Conservation (phyloP, 2,888 invertebrate genomes). For the Gisinianus flammeolus region DNA sequence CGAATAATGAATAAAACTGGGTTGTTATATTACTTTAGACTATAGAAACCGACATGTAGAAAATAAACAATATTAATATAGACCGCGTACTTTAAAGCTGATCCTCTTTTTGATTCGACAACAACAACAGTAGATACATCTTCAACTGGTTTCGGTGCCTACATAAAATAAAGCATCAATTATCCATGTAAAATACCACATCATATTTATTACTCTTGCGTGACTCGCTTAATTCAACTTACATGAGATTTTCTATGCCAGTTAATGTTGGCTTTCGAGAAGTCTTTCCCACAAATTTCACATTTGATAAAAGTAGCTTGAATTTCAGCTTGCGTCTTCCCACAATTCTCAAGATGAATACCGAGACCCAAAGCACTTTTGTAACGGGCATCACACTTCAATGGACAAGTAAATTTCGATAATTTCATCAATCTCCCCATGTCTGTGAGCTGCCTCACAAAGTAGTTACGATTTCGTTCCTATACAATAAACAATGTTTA, state of each 20-base stretch:
- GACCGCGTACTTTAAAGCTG: conserved; percentile 13
- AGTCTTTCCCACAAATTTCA: conserved; percentile 47
- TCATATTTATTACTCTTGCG: not conserved
- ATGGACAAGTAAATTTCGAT: conserved; percentile 47
- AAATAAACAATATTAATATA: not conserved
- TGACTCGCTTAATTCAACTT: not conserved
- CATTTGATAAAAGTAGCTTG: conserved; percentile 48
- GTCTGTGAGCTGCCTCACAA: conserved; percentile 45
- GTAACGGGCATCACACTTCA: conserved; percentile 36
- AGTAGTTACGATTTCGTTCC: conserved; percentile 51
- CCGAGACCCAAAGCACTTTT: conserved; percentile 56
- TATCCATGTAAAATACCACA: too few relatives aligned
- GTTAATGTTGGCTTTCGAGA: conserved; percentile 44
- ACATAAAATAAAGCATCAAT: too few relatives aligned
- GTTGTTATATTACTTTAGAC: not conserved
- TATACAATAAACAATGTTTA: conserved; percentile 12
- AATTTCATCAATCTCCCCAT: conserved; percentile 48
- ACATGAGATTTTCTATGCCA: conserved; percentile 51
- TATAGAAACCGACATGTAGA: too few relatives aligned
- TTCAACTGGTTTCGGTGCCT: not conserved
- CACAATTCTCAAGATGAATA: conserved; percentile 54
- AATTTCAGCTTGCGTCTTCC: conserved; percentile 47
- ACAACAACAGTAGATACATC: not conserved
- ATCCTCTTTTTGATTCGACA: conserved; percentile 5
- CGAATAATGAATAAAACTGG: not conserved